A percentile compares a stretch with the other conserved stretches of the same genome.
Evolutionary conservation across 2,888 invertebrate genomes (phyloP).

Genomic region (Hydropsyche betteni): DNA sequence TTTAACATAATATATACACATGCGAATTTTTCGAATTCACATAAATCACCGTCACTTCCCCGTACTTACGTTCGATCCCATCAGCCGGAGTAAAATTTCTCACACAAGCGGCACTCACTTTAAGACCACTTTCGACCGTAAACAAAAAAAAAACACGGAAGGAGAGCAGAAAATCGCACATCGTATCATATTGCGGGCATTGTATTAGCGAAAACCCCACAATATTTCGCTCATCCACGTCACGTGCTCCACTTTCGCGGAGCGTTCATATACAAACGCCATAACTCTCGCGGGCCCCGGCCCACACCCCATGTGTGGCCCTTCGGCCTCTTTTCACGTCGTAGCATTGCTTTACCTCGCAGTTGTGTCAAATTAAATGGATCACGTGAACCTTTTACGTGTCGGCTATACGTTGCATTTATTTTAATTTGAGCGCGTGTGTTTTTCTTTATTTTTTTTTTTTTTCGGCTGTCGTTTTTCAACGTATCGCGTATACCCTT

Average conservation of each 20-base stretch:
- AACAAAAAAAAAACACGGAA: too few species aligned
- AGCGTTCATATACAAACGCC: slow-evolving; percentile 13
- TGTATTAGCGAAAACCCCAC: slow-evolving; percentile 18
- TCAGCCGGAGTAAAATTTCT: too few species aligned
- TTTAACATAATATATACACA: too few species aligned
- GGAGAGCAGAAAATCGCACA: too few species aligned
- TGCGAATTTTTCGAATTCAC: too few species aligned
- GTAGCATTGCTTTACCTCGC: slow-evolving; percentile 19
- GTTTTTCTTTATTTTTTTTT: neutral
- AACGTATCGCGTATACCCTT: neutral
- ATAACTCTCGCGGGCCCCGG: neutral
- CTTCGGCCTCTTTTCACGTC: slow-evolving; percentile 6
- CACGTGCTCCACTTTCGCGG: slow-evolving; percentile 22
- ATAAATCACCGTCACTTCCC: too few species aligned
- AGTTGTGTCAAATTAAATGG: slow-evolving; percentile 40
- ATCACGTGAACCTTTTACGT: slow-evolving; percentile 39
- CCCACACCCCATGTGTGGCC: neutral
- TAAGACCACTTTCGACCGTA: too few species aligned
- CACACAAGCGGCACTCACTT: too few species aligned
- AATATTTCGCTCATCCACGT: slow-evolving; percentile 29
- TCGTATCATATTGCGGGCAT: neutral
- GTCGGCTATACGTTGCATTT: slow-evolving; percentile 33
- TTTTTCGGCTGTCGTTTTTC: neutral
- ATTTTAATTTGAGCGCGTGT: slow-evolving; percentile 20
- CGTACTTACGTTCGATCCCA: too few species aligned